A percentile compares a stretch with the other conserved stretches of the same genome.
Conservation (phyloP, 2,113 vertebrate species). For the Gallinago paraguaiae region DNA sequence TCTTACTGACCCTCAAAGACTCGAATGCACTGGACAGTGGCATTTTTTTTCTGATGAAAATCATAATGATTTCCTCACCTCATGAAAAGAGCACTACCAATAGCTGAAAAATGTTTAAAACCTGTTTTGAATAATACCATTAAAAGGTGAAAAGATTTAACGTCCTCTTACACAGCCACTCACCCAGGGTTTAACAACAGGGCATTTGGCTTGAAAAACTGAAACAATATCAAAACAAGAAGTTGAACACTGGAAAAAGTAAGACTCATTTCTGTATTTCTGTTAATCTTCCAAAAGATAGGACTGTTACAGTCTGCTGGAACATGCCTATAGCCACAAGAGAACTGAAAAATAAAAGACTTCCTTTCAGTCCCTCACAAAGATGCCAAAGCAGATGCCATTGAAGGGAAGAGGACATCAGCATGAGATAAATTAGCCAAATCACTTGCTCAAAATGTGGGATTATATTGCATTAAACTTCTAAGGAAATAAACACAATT, state of each 20-base stretch:
- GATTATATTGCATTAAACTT: neutral
- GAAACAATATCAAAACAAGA: neutral
- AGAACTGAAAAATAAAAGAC: neutral
- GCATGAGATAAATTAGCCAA: neutral
- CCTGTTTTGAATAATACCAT: conserved; percentile 23
- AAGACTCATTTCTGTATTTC: neutral
- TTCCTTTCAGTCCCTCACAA: neutral
- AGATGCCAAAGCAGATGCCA: neutral
- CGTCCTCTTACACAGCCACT: neutral
- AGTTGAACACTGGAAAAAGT: neutral
- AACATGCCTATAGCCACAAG: neutral
- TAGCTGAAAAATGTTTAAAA: conserved; percentile 6
- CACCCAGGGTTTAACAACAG: neutral
- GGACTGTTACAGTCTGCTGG: neutral
- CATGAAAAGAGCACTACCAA: neutral
- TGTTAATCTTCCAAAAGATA: conserved; percentile 4
- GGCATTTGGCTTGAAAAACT: conserved; percentile 19
- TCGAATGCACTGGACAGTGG: neutral
- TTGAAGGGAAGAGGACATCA: neutral
- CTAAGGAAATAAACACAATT: neutral
- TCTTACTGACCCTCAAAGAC: neutral
- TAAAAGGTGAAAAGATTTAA: conserved; percentile 1
- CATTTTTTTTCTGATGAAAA: neutral
- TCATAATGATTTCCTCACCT: neutral
- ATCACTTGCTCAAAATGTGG: neutral